Base-by-base conservation (phyloP, 2,113 vertebrate genomes). In the Serilophus lunatus region DNA sequence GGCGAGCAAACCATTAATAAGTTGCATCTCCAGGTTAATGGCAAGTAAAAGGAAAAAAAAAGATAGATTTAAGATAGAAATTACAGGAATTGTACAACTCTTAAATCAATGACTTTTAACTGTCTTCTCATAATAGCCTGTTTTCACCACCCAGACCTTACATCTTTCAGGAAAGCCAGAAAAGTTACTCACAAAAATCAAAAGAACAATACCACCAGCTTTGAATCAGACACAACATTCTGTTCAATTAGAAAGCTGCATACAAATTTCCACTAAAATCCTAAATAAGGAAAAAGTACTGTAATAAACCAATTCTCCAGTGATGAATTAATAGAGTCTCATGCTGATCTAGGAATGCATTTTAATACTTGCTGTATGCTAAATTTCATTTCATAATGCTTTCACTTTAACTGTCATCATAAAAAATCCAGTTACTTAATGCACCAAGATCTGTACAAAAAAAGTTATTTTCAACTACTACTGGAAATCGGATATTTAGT, bases 301-400 rank as follows among this genome's bases (percentile, higher is more conserved):
- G 45, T 26, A 76, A 86, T 82, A 92, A 94, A 91, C 88, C 68
- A 61, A 51, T 75, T 77, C 56, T 75, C 35, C 36, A 65, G 63
- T 49, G 77, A 82, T 50, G 81, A 92, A 93, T 94, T 77, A 88
- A 79, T 40, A 89, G 60, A 6, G 40, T 64, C 25, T 91, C 54
- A 22, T 26, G 59, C 6, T 76, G 72, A 86, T 91, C 38, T 40
- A 54, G 65, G 70, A 88, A 81, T 64, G 65, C 64, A 76, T 72
- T 88, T 93, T 54, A 71, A 90, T 78, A 88, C 38, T 29, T 60
- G 78, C 29, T 82, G 59, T 16, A 70, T 66, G 66, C 50, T 90
- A 51, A 74, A 83, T 74, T 86, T 53, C n/a, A 40, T 88, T 95
- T 95, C 71, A 86, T 74, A 95, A 82, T 49, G 76, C 79, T 96